Conservation (phyloP, 2,113 vertebrate genomes). For the Genyomyrus donnyi region DNA sequence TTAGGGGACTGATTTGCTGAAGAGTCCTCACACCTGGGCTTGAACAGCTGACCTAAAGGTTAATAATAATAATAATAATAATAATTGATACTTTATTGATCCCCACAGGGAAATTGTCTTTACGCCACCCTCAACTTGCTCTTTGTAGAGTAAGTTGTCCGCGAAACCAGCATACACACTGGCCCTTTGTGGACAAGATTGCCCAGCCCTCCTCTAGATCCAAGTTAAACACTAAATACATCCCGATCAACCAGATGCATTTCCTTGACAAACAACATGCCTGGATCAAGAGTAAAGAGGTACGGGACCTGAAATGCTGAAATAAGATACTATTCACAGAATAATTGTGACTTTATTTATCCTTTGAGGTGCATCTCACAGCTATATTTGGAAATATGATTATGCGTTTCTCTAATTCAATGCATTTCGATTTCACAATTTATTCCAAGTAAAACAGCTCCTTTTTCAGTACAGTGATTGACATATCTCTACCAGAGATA, state of each 20-base stretch:
- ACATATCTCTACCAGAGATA: neutral
- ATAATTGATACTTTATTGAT: too few species aligned
- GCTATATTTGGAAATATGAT: neutral
- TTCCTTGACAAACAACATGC: neutral
- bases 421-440: slow-evolving; percentile 7
- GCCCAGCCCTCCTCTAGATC: too few species aligned
- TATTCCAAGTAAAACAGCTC: neutral
- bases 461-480: neutral
- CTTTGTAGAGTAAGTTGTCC: too few species aligned
- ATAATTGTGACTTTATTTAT: neutral
- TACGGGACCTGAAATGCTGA: neutral
- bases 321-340: neutral
- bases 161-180: too few species aligned
- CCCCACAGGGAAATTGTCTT: too few species aligned
- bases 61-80: too few species aligned
- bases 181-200: too few species aligned
- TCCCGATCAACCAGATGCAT: neutral
- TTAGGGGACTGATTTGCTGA: too few species aligned
- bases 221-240: neutral
- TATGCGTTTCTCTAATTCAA: neutral
- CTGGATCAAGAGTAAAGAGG: neutral
- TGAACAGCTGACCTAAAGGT: too few species aligned
- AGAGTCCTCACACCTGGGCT: too few species aligned
- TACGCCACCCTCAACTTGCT: too few species aligned
- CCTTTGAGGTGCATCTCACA: neutral